These are phyloP conservation scores for Dynastes grantii DNA, from an alignment of 2,888 invertebrate species.

Conservation along the genomic window DNA sequence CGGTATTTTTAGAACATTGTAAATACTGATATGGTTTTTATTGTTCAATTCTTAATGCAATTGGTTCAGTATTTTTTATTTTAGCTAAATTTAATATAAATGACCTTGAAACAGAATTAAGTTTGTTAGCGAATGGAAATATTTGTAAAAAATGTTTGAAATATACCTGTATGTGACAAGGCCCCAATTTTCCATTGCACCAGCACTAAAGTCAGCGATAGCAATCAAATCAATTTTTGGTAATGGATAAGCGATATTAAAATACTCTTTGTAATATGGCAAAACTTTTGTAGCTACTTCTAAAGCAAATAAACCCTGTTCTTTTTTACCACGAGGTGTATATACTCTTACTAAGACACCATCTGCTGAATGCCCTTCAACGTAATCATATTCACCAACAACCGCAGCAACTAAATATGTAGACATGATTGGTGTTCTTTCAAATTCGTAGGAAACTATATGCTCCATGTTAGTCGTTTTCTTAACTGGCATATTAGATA, in stretches of 20 bases:
- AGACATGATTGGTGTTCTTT: conserved; percentile 93
- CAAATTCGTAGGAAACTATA: conserved; percentile 74
- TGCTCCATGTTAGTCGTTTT: conserved; percentile 59
- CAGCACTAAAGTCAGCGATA: conserved; percentile 94
- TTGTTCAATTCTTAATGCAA: background rate
- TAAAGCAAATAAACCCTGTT: conserved; percentile 92
- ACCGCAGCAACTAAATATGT: conserved; percentile 95
- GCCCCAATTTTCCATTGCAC: conserved; percentile 99
- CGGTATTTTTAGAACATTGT: background rate
- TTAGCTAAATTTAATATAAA: background rate
- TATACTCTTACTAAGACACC: conserved; percentile 87
- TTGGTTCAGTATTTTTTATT: background rate
- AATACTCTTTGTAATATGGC: conserved; percentile 95
- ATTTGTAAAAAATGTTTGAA: background rate
- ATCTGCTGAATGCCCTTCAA: conserved; percentile 87
- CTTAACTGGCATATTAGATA: conserved; percentile 91
- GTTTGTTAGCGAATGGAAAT: background rate
- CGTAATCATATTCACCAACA: conserved; percentile 94
- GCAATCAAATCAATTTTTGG: conserved; percentile 97
- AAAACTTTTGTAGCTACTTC: conserved; percentile 92
- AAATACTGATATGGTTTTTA: background rate
- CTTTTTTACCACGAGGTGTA: conserved; percentile 90
- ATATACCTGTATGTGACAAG: conserved; percentile 79
- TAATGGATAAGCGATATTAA: conserved; percentile 93
- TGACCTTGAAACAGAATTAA: background rate